These are phyloP conservation scores for Artibeus lituratus DNA, from an alignment of 2,797 vertebrate genomes.

Conservation along the genomic window DNA sequence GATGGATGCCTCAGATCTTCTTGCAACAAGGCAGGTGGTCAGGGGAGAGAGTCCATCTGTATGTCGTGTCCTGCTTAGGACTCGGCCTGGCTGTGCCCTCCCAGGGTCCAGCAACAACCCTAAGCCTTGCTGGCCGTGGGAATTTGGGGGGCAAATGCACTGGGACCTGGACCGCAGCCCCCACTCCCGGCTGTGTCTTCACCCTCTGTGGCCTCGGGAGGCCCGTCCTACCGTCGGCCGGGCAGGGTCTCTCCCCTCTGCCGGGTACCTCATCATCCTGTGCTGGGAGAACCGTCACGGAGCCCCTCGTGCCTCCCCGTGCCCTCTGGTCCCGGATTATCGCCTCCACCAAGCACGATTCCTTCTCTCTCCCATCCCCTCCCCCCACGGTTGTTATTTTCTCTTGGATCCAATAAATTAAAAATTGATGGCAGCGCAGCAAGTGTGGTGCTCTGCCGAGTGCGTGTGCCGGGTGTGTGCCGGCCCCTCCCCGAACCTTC, in stretches of 20 bases:
- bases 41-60: not conserved
- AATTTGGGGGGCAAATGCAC: not conserved
- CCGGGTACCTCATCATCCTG: not conserved
- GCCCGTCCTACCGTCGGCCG: accelerated
- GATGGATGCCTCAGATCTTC: not conserved
- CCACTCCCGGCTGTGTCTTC: not conserved
- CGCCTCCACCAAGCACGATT: slow-evolving; percentile 24
- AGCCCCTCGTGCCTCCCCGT: slow-evolving; percentile 24
- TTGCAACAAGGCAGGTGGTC: not conserved
- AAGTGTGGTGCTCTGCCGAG: not conserved
- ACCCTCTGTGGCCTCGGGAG: not conserved
- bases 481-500: slow-evolving; percentile 26
- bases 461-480: not conserved
- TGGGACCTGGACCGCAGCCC: not conserved
- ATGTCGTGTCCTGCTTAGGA: accelerated
- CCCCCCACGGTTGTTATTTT: slow-evolving; percentile 26
- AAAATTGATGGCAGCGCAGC: slow-evolving; percentile 64
- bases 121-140: not conserved
- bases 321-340: not conserved
- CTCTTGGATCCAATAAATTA: slow-evolving; percentile 69
- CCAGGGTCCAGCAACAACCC: not conserved
- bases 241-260: not conserved
- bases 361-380: not conserved
- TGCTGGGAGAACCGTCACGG: slow-evolving; percentile 37
- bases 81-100: not conserved